Evolutionary conservation across 1,140 invertebrate species (phyloP).

Genomic region (Bactericera cockerelli): DNA sequence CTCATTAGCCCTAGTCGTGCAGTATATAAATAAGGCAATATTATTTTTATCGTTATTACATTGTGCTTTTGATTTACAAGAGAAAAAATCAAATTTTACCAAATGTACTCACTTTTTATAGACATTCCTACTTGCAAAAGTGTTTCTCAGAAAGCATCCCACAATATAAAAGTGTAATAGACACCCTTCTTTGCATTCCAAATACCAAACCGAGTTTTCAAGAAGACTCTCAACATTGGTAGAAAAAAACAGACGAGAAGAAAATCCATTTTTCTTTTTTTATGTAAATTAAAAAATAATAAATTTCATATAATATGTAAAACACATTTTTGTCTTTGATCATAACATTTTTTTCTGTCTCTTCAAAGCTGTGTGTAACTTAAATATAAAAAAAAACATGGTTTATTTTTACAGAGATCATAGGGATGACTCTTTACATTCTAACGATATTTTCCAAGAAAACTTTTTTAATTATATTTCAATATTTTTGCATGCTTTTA

Average conservation of each 20-base stretch:
- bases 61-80: too few relatives aligned
- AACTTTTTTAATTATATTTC: conserved; percentile 9
- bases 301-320: conserved; percentile 2
- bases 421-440: conserved; percentile 5
- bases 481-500: neutral
- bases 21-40: too few relatives aligned
- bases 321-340: conserved; percentile 8
- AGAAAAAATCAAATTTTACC: too few relatives aligned
- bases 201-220: too few relatives aligned
- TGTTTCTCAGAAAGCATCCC: too few relatives aligned
- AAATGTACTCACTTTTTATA: too few relatives aligned
- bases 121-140: too few relatives aligned
- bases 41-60: too few relatives aligned
- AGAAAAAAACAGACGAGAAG: neutral
- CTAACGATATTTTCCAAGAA: conserved; percentile 3
- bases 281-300: conserved; percentile 6
- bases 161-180: too few relatives aligned
- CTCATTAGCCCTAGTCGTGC: too few relatives aligned
- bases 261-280: conserved; percentile 8
- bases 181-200: too few relatives aligned
- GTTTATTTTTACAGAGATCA: neutral
- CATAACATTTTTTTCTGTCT: conserved; percentile 7
- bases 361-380: neutral
- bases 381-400: neutral
- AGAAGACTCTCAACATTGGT: too few relatives aligned